Base-by-base conservation (phyloP, 2,888 invertebrate species). In the Balanococcus diminutus region DNA sequence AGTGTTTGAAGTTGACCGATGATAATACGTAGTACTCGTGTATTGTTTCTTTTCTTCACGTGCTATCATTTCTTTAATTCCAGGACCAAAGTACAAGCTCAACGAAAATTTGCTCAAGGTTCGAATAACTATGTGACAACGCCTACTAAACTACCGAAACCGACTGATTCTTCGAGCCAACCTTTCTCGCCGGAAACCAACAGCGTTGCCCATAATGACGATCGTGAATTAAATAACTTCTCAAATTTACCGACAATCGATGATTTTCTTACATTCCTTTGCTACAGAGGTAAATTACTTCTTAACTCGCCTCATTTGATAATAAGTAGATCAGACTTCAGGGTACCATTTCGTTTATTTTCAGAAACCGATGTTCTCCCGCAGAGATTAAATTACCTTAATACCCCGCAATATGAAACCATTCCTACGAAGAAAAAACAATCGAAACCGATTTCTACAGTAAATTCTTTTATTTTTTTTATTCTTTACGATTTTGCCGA, bases 41-140 rank as follows among this genome's bases (percentile, higher is more conserved):
- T 14, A 51, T 51, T 51, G n/a, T n/a, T 16, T 16, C 14, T 0
- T 42, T 51, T 51, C 51, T 28, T 67, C 9, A 1, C 19, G 61
- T 67, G 67, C 22, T 67, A 4, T 8, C 14, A 81, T 75, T 84
- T 36, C 9, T 42, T 19, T 22, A 9, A 11, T 88, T 88, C 16
- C 36, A 95, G 95, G 90, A 93, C 94, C 75, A 95, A 95, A 91
- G 94, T 96, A 86, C 95, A 95, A 90, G 96, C 96, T 72, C 96
- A 96, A 90, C 91, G 96, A 87, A 96, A 96, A 90, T 96, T 96
- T 91, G 96, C 96, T 46, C 95, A 96, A 90, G 95, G 95, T 88
- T 67, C 39, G 1, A 85, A 31, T 79, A 85, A 79, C 14, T 85
- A 42, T n/a, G 51, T 42, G 2, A 67, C 85, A 3, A 28, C 75